Evolutionary conservation across 37 sponge, comb jelly and placozoan genomes (phyloP).

Genomic region (Eunapius fragilis): DNA sequence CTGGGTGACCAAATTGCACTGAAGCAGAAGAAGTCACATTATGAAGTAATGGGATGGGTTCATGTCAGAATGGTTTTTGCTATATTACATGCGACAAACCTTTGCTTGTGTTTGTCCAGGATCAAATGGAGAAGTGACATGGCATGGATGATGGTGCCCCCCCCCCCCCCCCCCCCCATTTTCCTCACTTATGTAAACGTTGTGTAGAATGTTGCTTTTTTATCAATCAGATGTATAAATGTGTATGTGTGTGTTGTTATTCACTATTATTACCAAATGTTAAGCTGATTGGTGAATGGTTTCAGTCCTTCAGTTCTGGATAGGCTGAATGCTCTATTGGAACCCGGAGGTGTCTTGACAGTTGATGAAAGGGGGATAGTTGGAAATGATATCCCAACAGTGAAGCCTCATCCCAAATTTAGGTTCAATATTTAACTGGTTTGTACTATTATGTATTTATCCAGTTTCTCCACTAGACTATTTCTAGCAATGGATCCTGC

Average conservation of each 20-base stretch:
- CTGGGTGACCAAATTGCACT: slow-evolving; percentile 12
- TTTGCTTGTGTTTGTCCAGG: slow-evolving; percentile 16
- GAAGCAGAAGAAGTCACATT: slow-evolving; percentile 28
- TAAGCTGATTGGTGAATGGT: no score
- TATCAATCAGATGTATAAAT: not conserved
- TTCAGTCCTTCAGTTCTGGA: slow-evolving; percentile 94
- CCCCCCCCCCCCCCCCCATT: no score
- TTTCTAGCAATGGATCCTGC: slow-evolving; percentile 91
- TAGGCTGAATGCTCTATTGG: slow-evolving; percentile 91
- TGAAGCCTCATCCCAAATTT: slow-evolving; percentile 90
- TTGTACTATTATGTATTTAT: not conserved
- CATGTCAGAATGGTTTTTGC: slow-evolving; percentile 7
- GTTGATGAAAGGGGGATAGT: slow-evolving; percentile 90
- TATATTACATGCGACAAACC: slow-evolving; percentile 22
- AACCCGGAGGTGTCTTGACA: slow-evolving; percentile 80
- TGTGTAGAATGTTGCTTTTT: not conserved
- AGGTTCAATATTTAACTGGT: slow-evolving; percentile 44
- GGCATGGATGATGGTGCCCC: slow-evolving; percentile 6
- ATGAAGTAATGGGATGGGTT: slow-evolving; percentile 6
- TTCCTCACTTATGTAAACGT: no score
- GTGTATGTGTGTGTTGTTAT: not conserved
- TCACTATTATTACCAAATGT: no score
- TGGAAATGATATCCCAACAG: slow-evolving; percentile 47
- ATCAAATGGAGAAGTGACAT: not conserved
- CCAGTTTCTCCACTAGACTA: slow-evolving; percentile 47